Evolutionary conservation across 92 coral and sea anemone genomes (phyloP), one percentile per base, ranked within the genome.

Genomic region (Anthopleura xanthogrammica): DNA sequence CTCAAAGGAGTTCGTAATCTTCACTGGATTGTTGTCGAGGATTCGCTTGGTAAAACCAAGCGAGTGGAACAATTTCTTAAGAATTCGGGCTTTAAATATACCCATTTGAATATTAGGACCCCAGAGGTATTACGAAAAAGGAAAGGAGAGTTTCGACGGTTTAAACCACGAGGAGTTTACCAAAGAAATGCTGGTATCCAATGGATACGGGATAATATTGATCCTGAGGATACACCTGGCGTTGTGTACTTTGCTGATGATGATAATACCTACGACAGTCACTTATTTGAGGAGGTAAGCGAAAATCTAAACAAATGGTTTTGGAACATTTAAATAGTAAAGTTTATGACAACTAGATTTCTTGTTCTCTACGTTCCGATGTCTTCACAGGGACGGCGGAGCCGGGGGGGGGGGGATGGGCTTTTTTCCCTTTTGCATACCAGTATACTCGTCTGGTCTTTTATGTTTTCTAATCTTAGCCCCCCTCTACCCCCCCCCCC

Each of bases 201-300:
- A 73, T 95, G 98, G 98, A 41, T 95, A 24, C 66, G 97, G 19
- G 77, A 90, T 11, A 80, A 89, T 74, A 72, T 95, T 42, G 75
- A 90, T 76, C 93, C 95, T 60, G 84, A 77, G 66, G 80, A 87
- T 52, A 89, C 87, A 3, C 86, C 86, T 5, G 98, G 98, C 40
- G 98, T 95, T 76, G 93, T 95, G 40, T 95, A 95, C 42, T 95
- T 95, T 87, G 98, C 97, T 39, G 98, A 95, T 71, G 98, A 95
- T 82, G 98, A 95, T 74, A 95, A 95, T 64, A 91, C 95, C 5
- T 95, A 95, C 17, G 97, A 95, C 68, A 88, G 88, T 57, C 71
- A 85, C 46, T 72, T 94, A 40, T 94, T 94, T 85, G 94, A 94
- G 20, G 92, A 94, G 97, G 98, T 94, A 77, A 7, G 68, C 22